phyloP scores from a whole-genome alignment of 2,797 vertebrate species.

The Mormyrus hasselquistii region DNA sequence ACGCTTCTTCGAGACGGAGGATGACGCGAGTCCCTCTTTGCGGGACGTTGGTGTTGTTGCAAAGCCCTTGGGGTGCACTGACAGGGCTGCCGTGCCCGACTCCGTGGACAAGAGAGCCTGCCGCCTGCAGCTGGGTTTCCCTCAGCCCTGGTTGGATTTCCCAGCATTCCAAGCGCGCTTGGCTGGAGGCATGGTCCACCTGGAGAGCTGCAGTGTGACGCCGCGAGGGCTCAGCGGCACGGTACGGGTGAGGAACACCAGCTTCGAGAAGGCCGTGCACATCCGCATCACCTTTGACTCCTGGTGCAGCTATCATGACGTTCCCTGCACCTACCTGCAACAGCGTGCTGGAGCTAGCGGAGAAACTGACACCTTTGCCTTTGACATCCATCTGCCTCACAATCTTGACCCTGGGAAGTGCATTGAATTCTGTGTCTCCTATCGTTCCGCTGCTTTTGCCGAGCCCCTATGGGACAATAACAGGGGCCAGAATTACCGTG shows the following conservation, averaged over 20 bases:
- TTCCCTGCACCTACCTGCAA: conserved; percentile 55
- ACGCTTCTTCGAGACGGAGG: conserved; percentile 57
- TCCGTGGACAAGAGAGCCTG: conserved; percentile 23
- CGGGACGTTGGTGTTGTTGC: conserved; percentile 35
- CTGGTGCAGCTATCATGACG: conserved; percentile 62
- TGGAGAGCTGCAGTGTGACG: conserved; percentile 67
- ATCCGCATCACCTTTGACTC: conserved; percentile 65
- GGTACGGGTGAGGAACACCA: conserved; percentile 57
- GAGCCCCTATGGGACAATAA: conserved; percentile 70
- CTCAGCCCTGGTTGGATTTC: conserved; percentile 62
- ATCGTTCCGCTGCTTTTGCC: conserved; percentile 49
- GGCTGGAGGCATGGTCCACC: conserved; percentile 51
- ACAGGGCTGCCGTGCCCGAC: conserved; percentile 28
- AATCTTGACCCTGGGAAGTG: conserved; percentile 42
- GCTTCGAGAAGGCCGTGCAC: conserved; percentile 62
- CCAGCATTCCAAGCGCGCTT: conserved; percentile 53
- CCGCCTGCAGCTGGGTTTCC: conserved; percentile 58
- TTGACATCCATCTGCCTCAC: conserved; percentile 60
- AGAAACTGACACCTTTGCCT: conserved; percentile 65
- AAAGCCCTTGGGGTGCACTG: conserved; percentile 41
- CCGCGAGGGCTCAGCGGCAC: conserved; percentile 58
- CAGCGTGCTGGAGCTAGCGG: conserved; percentile 51
- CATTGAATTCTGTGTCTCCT: conserved; percentile 67
- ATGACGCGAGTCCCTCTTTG: conserved; percentile 41
- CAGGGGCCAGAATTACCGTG: conserved; percentile 60